Evolutionary conservation across 1,140 invertebrate species (phyloP), one percentile per base, ranked within the genome.

Genomic region (Pseudomyrmex pallidus): DNA sequence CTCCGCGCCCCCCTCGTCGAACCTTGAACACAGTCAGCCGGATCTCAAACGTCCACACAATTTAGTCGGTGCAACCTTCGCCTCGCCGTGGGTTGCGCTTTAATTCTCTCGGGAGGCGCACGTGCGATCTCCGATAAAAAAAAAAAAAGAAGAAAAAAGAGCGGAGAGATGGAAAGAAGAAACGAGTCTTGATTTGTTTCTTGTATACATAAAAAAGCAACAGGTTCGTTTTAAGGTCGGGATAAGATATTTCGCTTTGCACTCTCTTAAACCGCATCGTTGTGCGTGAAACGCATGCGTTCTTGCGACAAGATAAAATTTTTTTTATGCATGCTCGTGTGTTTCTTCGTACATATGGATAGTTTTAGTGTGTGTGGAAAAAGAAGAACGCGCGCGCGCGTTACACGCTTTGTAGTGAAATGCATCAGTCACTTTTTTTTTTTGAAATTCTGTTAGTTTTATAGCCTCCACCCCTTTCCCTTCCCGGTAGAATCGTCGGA

Each of bases 361-460:
- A 22, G 35, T 35, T 35, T 35, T 35, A 3, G 35, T 35, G 5
- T 35, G 35, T 35, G 4, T 5, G 35, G 0, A 5, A 5, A 5
- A 5, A 35, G 35, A 5, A 35, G 5, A 35, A 35, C 35, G 35
- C 35, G 35, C 35, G 25, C 25, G 67, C 20, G 10, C n/a, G 66
- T 22, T 17, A 59, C 46, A 35, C 44, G 12, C 57, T 17, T 61
- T 15, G 22, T 50, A n/a, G 68, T 44, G 25, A 82, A 50, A 12
- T 35, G n/a, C 44, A 74, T 74, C 17, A n/a, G 68, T 82, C 70
- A 52, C 57, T 52, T 61, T 35, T 35, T 35, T 35, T 5, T 35
- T 63, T 74, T 46, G 57, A 25, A 46, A 62, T 82, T 63, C 59
- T 35, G 59, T 50, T 62, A 48, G n/a, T 48, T 82, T 74, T 72